These are phyloP conservation scores for Drosophila setosimentum DNA, from an alignment of 2,888 invertebrate genomes.

Conservation along the genomic window DNA sequence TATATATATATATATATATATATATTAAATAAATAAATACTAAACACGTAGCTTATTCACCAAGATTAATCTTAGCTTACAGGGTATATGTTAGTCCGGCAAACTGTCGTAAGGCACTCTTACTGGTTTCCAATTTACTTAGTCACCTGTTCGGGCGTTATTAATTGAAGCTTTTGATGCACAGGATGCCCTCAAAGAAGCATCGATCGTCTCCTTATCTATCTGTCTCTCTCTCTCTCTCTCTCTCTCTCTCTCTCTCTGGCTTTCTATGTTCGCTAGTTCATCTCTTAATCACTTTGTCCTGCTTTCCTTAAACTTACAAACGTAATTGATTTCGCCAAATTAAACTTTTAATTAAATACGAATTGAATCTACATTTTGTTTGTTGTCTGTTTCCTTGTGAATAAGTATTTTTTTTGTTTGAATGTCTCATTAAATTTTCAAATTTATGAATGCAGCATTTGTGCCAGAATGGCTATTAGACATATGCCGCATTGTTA, in stretches of 20 bases:
- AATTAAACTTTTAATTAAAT: slow-evolving; percentile 75
- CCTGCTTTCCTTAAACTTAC: slow-evolving; percentile 8
- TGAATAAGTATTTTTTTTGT: slow-evolving; percentile 2
- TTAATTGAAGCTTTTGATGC: slow-evolving; percentile 74
- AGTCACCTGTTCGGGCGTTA: slow-evolving; percentile 70
- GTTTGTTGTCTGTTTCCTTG: background rate
- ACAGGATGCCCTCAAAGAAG: slow-evolving; percentile 29
- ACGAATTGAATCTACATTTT: slow-evolving; percentile 17
- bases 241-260: slow-evolving; percentile 1
- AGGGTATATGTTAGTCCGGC: background rate
- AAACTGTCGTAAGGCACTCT: slow-evolving; percentile 1
- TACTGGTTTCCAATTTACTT: slow-evolving; percentile 48
- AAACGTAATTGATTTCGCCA: slow-evolving; percentile 53
- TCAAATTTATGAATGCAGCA: slow-evolving; percentile 59
- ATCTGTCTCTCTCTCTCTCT: slow-evolving; percentile 3
- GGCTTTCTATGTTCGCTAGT: background rate
- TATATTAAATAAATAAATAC: background rate
- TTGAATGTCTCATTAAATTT: slow-evolving; percentile 57
- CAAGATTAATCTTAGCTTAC: background rate
- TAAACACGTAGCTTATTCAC: background rate
- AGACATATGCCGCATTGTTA: slow-evolving; percentile 52
- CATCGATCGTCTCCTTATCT: slow-evolving; percentile 57
- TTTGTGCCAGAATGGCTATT: slow-evolving; percentile 33
- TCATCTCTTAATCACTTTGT: background rate
- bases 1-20: too few relatives aligned